A percentile compares a stretch with the other conserved stretches of the same genome.
These are phyloP conservation scores for Heliangelus exortis DNA, from an alignment of 2,797 vertebrate species.

Conservation along the genomic window DNA sequence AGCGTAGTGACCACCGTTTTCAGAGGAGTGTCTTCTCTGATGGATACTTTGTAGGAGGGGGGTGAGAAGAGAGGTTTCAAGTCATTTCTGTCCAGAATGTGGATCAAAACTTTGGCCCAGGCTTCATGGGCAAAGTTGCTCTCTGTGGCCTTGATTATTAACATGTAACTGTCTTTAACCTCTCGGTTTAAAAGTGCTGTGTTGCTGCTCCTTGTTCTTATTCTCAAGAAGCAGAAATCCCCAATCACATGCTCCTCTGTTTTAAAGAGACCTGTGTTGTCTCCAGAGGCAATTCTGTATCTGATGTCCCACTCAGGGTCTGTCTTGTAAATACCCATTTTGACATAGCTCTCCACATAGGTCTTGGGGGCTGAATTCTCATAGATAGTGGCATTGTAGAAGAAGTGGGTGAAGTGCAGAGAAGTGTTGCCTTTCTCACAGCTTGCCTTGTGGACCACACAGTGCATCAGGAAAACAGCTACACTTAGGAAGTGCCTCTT, in stretches of 20 bases:
- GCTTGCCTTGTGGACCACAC: conserved; percentile 68
- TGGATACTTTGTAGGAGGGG: conserved; percentile 88
- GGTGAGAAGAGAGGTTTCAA: conserved; percentile 96
- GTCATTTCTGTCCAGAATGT: conserved; percentile 94
- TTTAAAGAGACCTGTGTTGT: conserved; percentile 87
- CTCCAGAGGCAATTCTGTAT: conserved; percentile 88
- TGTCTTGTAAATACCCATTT: conserved; percentile 89
- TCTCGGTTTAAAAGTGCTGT: conserved; percentile 92
- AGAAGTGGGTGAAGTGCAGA: conserved; percentile 88
- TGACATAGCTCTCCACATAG: conserved; percentile 85
- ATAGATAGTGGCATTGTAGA: conserved; percentile 91
- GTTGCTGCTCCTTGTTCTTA: conserved; percentile 89
- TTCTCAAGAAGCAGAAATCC: conserved; percentile 94
- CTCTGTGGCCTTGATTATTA: conserved; percentile 89
- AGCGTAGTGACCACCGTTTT: conserved; percentile 86
- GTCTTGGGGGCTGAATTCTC: conserved; percentile 95
- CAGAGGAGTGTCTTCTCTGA: conserved; percentile 87
- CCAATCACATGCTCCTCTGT: conserved; percentile 86
- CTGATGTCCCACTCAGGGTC: conserved; percentile 85
- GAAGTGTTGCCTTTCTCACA: conserved; percentile 74
- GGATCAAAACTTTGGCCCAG: conserved; percentile 88
- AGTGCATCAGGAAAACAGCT: conserved; percentile 68
- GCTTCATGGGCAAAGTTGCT: conserved; percentile 80
- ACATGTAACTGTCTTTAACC: conserved; percentile 88
- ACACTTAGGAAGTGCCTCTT: conserved; percentile 60